Base-by-base conservation (phyloP, 2,888 invertebrate genomes). In the Caradrina kadenii region DNA sequence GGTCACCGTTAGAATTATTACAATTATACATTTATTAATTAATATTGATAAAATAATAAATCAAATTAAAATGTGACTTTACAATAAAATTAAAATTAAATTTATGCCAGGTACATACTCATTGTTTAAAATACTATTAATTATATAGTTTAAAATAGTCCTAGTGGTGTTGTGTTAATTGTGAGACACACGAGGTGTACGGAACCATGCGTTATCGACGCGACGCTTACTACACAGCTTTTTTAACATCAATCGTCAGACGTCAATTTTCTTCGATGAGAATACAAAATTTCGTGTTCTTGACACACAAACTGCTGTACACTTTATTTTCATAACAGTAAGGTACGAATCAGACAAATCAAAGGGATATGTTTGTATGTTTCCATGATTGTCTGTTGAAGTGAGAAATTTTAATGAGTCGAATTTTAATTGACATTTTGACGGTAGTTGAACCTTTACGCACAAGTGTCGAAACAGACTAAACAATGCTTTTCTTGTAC, bases 241-340 rank as follows among this genome's bases (percentile, higher is more conserved):
- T 88, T 84, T 75, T 69, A 50, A 72, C 71, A 79, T 83, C 71
- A 80, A 88, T 82, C 82, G 83, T 86, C 80, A 73, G 83, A 82
- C 90, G 88, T 90, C 93, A 93, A 94, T 94, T 94, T 93, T 90
- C 85, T 91, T 84, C 88, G 91, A 93, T 94, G 94, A 94, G 89
- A 91, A 88, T 91, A 85, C 90, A 89, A 89, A 91, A 91, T 82
- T 61, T 73, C 71, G 17, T 63, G 66, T 62, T 62, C 62, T 56
- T 71, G 62, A 49, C 21, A 54, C 42, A 49, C 61, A 71, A 19
- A 49, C 74, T 56, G 86, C 66, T 81, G 60, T 82, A 52, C 69
- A 82, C 79, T 75, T 70, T 84, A 84, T 66, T 49, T 48, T 50
- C n/a, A 50, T 19, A 6, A 1, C 0, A 1, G 17, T 74, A 81